These are phyloP conservation scores for Lithobius niger DNA, from an alignment of 1,140 invertebrate genomes.

Conservation along the genomic window DNA sequence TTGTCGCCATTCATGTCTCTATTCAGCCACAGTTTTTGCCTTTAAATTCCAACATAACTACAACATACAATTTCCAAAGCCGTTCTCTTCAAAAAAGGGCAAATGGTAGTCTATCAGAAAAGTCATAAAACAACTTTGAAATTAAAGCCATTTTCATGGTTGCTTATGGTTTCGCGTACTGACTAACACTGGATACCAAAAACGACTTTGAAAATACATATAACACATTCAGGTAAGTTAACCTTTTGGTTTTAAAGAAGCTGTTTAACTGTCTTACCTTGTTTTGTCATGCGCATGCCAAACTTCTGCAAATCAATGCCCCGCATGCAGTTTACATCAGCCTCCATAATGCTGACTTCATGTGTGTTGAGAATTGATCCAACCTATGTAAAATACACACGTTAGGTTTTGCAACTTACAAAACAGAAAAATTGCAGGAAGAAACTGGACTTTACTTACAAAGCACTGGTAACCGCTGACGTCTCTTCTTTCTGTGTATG, in stretches of 20 bases:
- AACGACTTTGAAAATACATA: not conserved
- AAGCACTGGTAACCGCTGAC: conserved; percentile 54
- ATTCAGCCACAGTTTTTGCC: too few species aligned
- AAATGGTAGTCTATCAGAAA: too few species aligned
- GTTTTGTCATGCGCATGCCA: conserved; percentile 50
- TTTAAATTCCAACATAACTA: too few species aligned
- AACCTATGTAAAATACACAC: conserved; percentile 23
- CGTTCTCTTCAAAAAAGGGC: too few species aligned
- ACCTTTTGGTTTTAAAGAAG: not conserved
- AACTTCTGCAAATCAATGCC: conserved; percentile 44
- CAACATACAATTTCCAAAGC: too few species aligned
- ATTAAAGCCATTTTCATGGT: not conserved
- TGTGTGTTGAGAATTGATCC: conserved; percentile 49
- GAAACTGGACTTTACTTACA: conserved; percentile 25
- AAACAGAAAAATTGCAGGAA: not conserved
- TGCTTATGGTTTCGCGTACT: not conserved
- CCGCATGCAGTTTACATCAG: conserved; percentile 50
- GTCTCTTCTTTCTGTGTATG: conserved; percentile 52
- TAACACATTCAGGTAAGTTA: not conserved
- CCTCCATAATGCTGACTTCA: conserved; percentile 50
- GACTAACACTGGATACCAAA: not conserved
- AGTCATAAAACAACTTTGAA: too few species aligned
- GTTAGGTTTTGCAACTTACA: not conserved
- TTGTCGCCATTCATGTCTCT: too few species aligned
- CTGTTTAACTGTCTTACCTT: too few species aligned